Evolutionary conservation across 2,113 vertebrate genomes (phyloP).

Genomic region (Rhabdornis inornatus): DNA sequence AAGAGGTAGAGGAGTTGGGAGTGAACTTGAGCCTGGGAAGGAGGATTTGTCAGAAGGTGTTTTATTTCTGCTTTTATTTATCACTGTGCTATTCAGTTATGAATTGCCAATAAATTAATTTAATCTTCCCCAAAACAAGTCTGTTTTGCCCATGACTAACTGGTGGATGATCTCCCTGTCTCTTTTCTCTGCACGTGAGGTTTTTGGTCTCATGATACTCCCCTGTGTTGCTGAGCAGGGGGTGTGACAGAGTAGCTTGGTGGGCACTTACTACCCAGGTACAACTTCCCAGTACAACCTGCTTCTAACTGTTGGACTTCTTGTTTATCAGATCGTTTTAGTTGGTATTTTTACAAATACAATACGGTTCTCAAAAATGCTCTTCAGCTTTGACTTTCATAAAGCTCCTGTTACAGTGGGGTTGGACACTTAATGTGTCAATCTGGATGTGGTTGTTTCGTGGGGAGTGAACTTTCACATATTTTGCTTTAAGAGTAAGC

Average conservation of each 20-base stretch:
- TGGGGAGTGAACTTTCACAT: neutral
- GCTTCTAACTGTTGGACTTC: neutral
- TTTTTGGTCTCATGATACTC: neutral
- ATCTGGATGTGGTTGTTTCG: neutral
- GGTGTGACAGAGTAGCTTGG: neutral
- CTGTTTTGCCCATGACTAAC: neutral
- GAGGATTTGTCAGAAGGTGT: neutral
- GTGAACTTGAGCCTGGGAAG: neutral
- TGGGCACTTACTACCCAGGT: neutral
- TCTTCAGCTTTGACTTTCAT: neutral
- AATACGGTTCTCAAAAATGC: neutral
- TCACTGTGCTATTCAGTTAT: neutral
- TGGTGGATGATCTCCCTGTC: neutral
- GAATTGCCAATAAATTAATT: neutral
- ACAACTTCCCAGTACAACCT: neutral
- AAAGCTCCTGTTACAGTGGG: neutral
- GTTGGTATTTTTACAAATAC: neutral
- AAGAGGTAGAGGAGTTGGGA: neutral
- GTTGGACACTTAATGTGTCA: neutral
- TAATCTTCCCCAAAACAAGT: neutral
- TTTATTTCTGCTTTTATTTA: neutral
- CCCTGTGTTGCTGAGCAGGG: neutral
- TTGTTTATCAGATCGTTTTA: neutral
- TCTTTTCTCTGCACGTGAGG: fast-evolving
- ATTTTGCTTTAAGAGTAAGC: neutral